A percentile compares a stretch with the other conserved stretches of the same genome.
Conservation (phyloP, 2,888 invertebrate genomes). For the Polymixis lichenea region DNA sequence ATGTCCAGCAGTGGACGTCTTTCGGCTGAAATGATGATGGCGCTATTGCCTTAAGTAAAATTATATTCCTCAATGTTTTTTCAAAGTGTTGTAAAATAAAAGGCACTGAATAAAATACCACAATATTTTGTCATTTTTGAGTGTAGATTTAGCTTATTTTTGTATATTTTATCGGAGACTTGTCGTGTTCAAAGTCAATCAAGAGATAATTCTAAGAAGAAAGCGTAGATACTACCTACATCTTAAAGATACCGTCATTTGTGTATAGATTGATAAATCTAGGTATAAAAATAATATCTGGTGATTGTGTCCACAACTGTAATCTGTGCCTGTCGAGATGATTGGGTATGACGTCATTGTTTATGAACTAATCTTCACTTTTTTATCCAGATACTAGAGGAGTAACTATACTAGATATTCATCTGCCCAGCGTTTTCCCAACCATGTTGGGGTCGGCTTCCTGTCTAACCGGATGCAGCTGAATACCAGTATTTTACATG, state of each 20-base stretch:
- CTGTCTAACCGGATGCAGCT: too few relatives aligned
- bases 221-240: background rate
- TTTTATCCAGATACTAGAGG: background rate
- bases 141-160: background rate
- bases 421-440: too few relatives aligned
- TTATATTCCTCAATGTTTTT: too few relatives aligned
- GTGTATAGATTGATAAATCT: constrained; percentile 5
- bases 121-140: background rate
- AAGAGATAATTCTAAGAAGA: constrained; percentile 31
- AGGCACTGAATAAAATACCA: background rate
- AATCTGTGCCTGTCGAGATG: background rate
- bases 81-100: background rate
- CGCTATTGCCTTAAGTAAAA: too few relatives aligned
- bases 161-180: constrained; percentile 17
- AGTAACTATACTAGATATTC: background rate
- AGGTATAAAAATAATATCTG: background rate
- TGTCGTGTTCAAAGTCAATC: constrained; percentile 48
- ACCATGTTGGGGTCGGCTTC: too few relatives aligned
- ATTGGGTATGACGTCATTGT: background rate
- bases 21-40: too few relatives aligned
- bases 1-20: too few relatives aligned
- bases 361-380: background rate
- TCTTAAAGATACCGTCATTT: constrained; percentile 14
- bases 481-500: too few relatives aligned
- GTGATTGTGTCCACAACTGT: background rate